A percentile compares a stretch with the other conserved stretches of the same genome.
phyloP scores from a whole-genome alignment of 2,113 vertebrate genomes.

The Hyla sarda region DNA sequence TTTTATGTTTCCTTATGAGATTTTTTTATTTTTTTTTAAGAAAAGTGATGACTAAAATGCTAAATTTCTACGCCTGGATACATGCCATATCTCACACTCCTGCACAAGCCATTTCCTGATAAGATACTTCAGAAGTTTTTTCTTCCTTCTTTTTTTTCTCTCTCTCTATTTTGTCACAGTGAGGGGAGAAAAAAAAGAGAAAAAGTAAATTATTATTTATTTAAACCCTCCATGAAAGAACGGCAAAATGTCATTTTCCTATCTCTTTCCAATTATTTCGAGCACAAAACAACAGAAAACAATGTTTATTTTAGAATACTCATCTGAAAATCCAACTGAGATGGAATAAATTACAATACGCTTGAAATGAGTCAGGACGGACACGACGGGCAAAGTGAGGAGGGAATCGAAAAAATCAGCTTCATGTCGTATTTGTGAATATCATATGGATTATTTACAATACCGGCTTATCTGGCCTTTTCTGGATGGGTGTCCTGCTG shows the following conservation, averaged over 20 bases:
- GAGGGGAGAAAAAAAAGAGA: neutral
- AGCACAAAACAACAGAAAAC: slow-evolving; percentile 20
- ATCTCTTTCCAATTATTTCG: slow-evolving; percentile 45
- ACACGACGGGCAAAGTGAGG: neutral
- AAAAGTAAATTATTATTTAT: slow-evolving; percentile 1
- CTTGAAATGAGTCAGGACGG: neutral
- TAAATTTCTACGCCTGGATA: slow-evolving; percentile 50
- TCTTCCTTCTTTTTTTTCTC: too few relatives aligned
- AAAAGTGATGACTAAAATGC: slow-evolving; percentile 50
- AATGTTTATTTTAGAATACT: neutral
- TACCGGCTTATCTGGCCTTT: neutral
- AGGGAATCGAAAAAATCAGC: neutral
- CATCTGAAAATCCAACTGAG: neutral
- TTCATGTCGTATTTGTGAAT: neutral
- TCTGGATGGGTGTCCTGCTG: neutral
- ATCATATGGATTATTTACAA: neutral
- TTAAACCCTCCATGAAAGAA: neutral
- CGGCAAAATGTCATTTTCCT: slow-evolving; percentile 39
- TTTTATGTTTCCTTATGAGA: slow-evolving; percentile 1
- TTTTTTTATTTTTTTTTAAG: neutral
- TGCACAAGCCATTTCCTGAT: slow-evolving; percentile 56
- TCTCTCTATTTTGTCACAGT: slow-evolving; percentile 41
- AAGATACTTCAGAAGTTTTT: slow-evolving; percentile 49
- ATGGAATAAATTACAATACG: slow-evolving; percentile 24
- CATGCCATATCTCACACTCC: slow-evolving; percentile 53